Evolutionary conservation across 2,113 vertebrate genomes (phyloP), one percentile per base, ranked within the genome.

Genomic region (Ammospiza caudacuta): DNA sequence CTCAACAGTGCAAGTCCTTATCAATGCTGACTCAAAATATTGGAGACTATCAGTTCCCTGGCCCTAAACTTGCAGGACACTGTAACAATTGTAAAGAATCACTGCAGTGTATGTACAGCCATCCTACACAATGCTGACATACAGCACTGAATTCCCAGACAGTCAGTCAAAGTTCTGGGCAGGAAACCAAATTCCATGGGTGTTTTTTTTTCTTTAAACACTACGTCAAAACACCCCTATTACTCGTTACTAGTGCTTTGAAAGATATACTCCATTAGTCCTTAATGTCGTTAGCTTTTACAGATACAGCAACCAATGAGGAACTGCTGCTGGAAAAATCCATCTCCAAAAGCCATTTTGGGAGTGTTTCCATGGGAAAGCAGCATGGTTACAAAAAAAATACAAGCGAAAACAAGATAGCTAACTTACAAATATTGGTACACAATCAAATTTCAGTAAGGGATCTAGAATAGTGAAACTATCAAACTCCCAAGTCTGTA

Each of bases 81-180:
- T 33, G 9, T 47, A 82, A 7, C 20, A 55, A 83, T 76, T 64
- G 52, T 44, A 51, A 58, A 91, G 58, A 69, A 76, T 55, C 77
- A 72, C 86, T 90, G 69, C 33, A 69, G 62, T 57, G 43, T 67
- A 51, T 2, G 0, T 43, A 79, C 55, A 64, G 22, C 67, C 62
- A 73, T 31, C 55, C 78, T 74, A 79, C 61, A 54, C 23, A 76
- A 54, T 29, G 25, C 1, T 67, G 91, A 64, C 93, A 83, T 23
- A 91, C 15, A 1, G 94, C 81, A 44, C 25, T 89, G 85, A 96
- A 96, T 92, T 94, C 93, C 95, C 83, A 95, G 96, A 93, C 93
- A 94, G 91, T 85, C 96, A 92, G 94, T 96, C 81, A 96, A 97
- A 97, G 91, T 88, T 95, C 83, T 89, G 81, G 85, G 87, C 86